A percentile compares a stretch with the other conserved stretches of the same genome.
Evolutionary conservation across 2,113 vertebrate genomes (phyloP).

Genomic region (Lycocorax pyrrhopterus): DNA sequence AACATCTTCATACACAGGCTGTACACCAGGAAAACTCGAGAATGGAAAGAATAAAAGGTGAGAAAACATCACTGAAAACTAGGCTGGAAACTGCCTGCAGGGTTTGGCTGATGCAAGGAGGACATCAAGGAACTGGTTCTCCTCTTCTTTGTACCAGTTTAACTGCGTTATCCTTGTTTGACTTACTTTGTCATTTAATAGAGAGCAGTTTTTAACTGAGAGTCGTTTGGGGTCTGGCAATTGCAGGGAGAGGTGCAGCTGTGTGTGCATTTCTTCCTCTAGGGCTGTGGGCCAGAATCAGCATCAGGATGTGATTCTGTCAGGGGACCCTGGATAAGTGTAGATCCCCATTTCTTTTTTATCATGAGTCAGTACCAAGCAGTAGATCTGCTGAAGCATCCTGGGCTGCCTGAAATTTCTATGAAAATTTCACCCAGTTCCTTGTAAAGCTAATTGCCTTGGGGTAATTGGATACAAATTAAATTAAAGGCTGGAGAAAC

Average conservation of each 20-base stretch:
- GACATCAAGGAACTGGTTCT: neutral
- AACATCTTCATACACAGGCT: neutral
- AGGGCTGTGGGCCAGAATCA: neutral
- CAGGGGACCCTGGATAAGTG: neutral
- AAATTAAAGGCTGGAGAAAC: neutral
- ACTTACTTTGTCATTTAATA: neutral
- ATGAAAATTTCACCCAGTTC: neutral
- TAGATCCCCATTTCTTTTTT: neutral
- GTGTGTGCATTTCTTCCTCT: neutral
- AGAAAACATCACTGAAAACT: neutral
- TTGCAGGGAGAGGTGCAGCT: neutral
- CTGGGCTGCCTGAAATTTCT: neutral
- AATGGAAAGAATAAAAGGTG: conserved; percentile 13
- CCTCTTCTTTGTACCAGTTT: neutral
- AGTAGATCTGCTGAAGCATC: neutral
- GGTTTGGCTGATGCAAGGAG: neutral
- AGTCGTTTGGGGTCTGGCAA: neutral
- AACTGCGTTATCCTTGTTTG: neutral
- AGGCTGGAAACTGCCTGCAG: neutral
- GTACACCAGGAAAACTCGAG: neutral
- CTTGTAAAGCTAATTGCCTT: neutral
- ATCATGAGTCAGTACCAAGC: neutral
- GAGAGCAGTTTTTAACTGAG: neutral
- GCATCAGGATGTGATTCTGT: neutral
- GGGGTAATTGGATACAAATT: neutral